Base-by-base conservation (phyloP, 2,888 invertebrate genomes). In the Ceratothoa steindachneri region DNA sequence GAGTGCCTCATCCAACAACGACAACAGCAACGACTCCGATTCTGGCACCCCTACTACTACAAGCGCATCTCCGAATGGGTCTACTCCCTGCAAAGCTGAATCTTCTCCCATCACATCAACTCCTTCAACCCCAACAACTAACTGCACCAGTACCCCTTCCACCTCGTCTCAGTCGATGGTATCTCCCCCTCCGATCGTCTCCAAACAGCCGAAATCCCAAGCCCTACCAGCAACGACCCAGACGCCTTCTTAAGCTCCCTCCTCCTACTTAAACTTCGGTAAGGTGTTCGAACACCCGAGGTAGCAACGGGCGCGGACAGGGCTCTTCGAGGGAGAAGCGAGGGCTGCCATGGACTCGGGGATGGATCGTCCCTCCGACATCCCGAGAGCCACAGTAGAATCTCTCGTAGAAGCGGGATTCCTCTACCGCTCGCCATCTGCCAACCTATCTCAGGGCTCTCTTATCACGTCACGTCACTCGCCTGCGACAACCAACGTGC, bases 1-100 rank as follows among this genome's bases (percentile, higher is more conserved):
- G 51, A 70, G 81, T 15, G 75, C 77, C 24, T 83, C 81, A 28
- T 80, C 81, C 52, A 81, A 82, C 7, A 78, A 73, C 52, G 78
- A 78, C 30, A 78, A 78, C 65, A 78, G 78, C 55, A 78, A 78
- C 60, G 78, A 78, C 64, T 78, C 78, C 0, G 78, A 78, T 30
- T 75, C 78, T 22, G 75, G 75, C 5, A 65, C 75, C 24, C 73
- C 71, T 41, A 75, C 52, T 29, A 75, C 70, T 30, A 66, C 73
- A 67, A 73, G 64, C 30, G 30, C 69, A 24, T 52, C 65, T 22
- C 41, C 65, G 27, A 71, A 31, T 31, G 51, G 65, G 0, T 66
- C n/a, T 31, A 64, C 66, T 27, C 30, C 65, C 7, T 22, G 7
- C 7, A 71, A 71, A 60, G 65, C 71, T 12, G 71, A 71, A 19